Base-by-base conservation (phyloP, 2,797 vertebrate species). In the Megaceryle alcyon region DNA sequence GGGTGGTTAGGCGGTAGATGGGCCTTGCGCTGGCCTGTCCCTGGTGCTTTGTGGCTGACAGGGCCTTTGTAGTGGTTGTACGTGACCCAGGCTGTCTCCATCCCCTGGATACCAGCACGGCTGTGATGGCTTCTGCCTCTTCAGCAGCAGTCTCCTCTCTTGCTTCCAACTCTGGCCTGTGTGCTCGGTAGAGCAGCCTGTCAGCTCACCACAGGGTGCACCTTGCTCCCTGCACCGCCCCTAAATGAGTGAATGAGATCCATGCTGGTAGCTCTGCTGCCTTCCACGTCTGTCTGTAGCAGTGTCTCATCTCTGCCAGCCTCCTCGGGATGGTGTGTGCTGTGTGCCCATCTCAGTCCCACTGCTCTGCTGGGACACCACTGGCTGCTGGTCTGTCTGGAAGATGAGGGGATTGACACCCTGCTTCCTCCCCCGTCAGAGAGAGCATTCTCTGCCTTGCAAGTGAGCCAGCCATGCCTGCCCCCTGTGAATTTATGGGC, bases 341-440 rank as follows among this genome's bases (percentile, higher is more conserved):
- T 69, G 21, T 0, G 2, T 85, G 60, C 25, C 20, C 18, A 9
- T 46, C 49, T 64, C 6, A 0, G 28, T 59, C 53, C 33, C 3
- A 1, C 46, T 1, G 3, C 56, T 69, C 22, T 25, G 31, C 48
- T 65, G 69, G 66, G n/a, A 25, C 21, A 54, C 39, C 12, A 20
- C 53, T 44, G 37, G 10, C 9, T 70, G 20, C 79, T 41, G 20
- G 12, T 70, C 23, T 20, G 20, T 37, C 41, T 5, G 9, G 66
- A 57, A 18, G 26, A 14, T 1, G 1, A 44, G 43, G 31, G 22
- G 10, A 35, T 57, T 46, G 54, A 12, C 31, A 28, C 9, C 23
- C 44, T 11, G 5, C 59, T 66, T 43, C n/a, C 31, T n/a, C 18
- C 20, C 46, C 48, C 1, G 1, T 53, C 63, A 20, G 44, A 0